A percentile compares a stretch with the other conserved stretches of the same genome.
These are phyloP conservation scores for Zaprionus ghesquierei DNA, from an alignment of 1,140 invertebrate species.

Conservation along the genomic window DNA sequence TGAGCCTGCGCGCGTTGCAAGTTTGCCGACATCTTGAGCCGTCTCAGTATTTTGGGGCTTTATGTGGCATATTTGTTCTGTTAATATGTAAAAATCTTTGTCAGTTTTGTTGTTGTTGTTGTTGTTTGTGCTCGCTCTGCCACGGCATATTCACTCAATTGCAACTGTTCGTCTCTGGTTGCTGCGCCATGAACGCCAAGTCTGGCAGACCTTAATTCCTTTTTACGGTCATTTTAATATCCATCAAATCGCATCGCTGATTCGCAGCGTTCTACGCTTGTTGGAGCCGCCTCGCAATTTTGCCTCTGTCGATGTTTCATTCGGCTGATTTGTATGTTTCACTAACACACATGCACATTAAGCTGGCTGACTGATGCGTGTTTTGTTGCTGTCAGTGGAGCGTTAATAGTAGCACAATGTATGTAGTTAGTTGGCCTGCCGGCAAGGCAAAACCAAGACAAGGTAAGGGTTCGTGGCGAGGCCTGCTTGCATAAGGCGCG, in stretches of 20 bases:
- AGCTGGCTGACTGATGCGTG: constrained; percentile 49
- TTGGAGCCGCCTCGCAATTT: constrained; percentile 51
- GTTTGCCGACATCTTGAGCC: constrained; percentile 62
- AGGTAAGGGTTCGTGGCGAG: not conserved
- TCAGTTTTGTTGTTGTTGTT: not conserved
- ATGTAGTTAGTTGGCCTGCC: constrained; percentile 50
- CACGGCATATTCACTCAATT: constrained; percentile 67
- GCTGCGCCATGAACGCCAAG: constrained; percentile 55
- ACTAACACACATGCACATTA: not conserved
- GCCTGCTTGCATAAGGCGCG: constrained; percentile 61
- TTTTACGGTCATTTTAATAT: constrained; percentile 82
- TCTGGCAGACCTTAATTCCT: constrained; percentile 81
- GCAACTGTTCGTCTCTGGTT: constrained; percentile 49
- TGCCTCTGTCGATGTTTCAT: constrained; percentile 74
- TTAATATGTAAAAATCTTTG: constrained; percentile 69
- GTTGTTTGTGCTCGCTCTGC: constrained; percentile 27
- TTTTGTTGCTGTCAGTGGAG: constrained; percentile 71
- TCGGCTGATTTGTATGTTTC: constrained; percentile 71
- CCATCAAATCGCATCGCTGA: constrained; percentile 80
- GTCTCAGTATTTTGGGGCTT: constrained; percentile 34
- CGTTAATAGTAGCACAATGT: constrained; percentile 74
- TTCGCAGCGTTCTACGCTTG: constrained; percentile 72
- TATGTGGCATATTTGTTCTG: constrained; percentile 69
- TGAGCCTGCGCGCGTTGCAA: constrained; percentile 24
- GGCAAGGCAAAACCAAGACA: constrained; percentile 50